A percentile compares a stretch with the other conserved stretches of the same genome.
Evolutionary conservation across 2,888 invertebrate species (phyloP).

Genomic region (Mellilla xanthometata): DNA sequence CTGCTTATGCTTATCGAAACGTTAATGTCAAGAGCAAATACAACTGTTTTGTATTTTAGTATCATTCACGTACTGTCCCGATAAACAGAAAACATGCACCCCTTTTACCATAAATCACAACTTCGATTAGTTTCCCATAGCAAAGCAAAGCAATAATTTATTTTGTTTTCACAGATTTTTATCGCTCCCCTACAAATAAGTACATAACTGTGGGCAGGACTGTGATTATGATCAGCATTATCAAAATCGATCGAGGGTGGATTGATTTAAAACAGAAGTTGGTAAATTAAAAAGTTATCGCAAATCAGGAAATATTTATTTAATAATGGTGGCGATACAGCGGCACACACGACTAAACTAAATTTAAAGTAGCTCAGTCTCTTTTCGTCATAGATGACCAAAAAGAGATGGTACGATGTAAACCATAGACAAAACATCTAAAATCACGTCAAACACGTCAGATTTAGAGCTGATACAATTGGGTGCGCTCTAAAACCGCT

Average conservation of each 20-base stretch:
- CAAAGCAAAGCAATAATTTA: constrained; percentile 40
- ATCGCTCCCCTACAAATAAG: constrained; percentile 47
- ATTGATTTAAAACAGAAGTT: constrained; percentile 71
- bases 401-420: too few species aligned
- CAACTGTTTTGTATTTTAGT: constrained; percentile 1
- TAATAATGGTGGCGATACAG: too few species aligned
- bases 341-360: too few species aligned
- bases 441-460: too few species aligned
- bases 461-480: too few species aligned
- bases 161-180: constrained; percentile 51
- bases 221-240: constrained; percentile 38
- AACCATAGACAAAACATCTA: too few species aligned
- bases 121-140: constrained; percentile 47
- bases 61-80: neutral
- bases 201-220: constrained; percentile 42
- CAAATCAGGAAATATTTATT: constrained; percentile 21
- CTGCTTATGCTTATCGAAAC: too few species aligned
- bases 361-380: too few species aligned
- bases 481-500: too few species aligned
- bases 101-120: constrained; percentile 40
- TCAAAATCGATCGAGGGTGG: constrained; percentile 43
- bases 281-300: constrained; percentile 38
- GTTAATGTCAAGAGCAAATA: neutral
- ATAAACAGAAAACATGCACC: constrained; percentile 24
- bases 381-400: too few species aligned